phyloP scores from a whole-genome alignment of 2,113 vertebrate species.

The Pedionomus torquatus region DNA sequence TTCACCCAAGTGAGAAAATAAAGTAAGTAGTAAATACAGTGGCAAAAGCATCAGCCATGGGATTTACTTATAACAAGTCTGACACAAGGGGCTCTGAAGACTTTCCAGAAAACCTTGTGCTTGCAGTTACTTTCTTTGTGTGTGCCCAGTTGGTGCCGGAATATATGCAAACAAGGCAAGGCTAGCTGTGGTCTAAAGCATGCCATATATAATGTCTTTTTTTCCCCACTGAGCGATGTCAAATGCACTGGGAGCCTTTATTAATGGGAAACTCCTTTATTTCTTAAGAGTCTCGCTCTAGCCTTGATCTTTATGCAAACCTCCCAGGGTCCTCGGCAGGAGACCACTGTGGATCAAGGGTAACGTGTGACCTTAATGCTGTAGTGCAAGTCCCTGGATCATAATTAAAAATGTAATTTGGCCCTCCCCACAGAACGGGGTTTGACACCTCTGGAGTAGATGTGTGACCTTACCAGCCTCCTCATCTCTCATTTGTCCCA shows the following conservation, averaged over 20 bases:
- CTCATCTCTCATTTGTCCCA: background rate
- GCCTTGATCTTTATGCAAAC: constrained; percentile 19
- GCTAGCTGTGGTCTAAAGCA: background rate
- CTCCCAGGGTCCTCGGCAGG: background rate
- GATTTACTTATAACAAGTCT: background rate
- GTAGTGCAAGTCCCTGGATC: background rate
- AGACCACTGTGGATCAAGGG: background rate
- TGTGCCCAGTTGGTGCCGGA: background rate
- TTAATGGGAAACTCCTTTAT: background rate
- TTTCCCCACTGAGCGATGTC: background rate
- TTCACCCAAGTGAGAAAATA: background rate
- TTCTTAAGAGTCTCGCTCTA: background rate
- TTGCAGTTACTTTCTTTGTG: background rate
- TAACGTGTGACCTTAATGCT: background rate
- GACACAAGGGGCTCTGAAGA: background rate
- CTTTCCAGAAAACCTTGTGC: background rate
- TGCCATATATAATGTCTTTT: background rate
- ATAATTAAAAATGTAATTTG: background rate
- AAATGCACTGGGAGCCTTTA: background rate
- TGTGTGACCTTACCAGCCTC: background rate
- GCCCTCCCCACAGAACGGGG: background rate
- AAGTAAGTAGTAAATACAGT: background rate
- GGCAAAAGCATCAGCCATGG: background rate
- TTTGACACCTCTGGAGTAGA: background rate
- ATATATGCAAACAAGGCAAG: background rate